Conservation (phyloP, 2,797 vertebrate genomes). For the Ficedula albicollis region DNA sequence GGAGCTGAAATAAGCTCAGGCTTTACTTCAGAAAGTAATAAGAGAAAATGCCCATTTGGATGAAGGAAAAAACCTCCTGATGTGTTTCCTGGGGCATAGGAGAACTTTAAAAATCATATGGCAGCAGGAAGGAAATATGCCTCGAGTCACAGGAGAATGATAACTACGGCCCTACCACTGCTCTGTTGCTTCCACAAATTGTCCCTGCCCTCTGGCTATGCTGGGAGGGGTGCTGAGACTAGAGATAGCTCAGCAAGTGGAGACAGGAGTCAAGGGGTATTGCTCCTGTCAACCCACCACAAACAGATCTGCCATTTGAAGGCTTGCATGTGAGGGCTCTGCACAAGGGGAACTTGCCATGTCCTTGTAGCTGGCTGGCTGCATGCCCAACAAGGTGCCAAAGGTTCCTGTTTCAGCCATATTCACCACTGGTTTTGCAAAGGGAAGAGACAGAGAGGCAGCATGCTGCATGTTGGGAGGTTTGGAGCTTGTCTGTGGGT, state of each 20-base stretch:
- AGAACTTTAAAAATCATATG: neutral
- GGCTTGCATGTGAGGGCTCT: neutral
- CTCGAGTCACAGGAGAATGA: neutral
- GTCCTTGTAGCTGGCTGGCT: neutral
- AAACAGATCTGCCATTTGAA: neutral
- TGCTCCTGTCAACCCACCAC: neutral
- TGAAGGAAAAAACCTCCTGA: neutral
- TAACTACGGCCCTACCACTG: neutral
- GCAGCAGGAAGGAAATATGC: neutral
- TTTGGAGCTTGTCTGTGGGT: neutral
- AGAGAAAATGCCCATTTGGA: neutral
- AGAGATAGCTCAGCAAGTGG: neutral
- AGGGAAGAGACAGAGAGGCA: neutral
- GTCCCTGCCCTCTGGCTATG: neutral
- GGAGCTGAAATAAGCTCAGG: neutral
- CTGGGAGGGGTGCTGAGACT: neutral
- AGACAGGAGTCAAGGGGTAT: neutral
- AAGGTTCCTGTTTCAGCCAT: neutral
- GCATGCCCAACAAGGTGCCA: rapidly evolving
- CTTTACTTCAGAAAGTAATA: neutral
- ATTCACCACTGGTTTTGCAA: neutral
- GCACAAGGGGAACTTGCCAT: rapidly evolving
- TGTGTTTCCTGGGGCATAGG: neutral
- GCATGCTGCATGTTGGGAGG: neutral
- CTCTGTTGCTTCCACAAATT: neutral